Evolutionary conservation across 1,140 invertebrate species (phyloP).

Genomic region (Pseudomyrmex sp.): DNA sequence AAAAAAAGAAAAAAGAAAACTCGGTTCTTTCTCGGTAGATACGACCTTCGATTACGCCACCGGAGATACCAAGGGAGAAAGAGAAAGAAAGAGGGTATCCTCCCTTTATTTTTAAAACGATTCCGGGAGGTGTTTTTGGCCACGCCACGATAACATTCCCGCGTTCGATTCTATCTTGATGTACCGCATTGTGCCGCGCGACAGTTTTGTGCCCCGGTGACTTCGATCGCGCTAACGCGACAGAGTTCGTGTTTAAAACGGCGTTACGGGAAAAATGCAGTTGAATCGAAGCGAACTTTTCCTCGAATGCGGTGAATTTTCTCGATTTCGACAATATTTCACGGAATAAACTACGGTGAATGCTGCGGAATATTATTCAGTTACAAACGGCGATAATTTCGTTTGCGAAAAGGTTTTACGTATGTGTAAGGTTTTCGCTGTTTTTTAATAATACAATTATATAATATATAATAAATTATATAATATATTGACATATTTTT

Average conservation of each 20-base stretch:
- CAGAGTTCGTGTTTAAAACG: constrained; percentile 51
- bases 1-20: constrained; percentile 29
- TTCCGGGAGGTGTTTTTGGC: constrained; percentile 24
- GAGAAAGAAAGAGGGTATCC: constrained; percentile 1
- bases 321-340: constrained; percentile 35
- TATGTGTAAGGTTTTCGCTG: background rate
- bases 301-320: constrained; percentile 11
- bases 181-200: constrained; percentile 11
- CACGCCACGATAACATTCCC: constrained; percentile 26
- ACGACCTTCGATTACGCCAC: constrained; percentile 37
- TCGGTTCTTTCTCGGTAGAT: constrained; percentile 29
- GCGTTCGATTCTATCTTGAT: constrained; percentile 36
- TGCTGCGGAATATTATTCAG: background rate
- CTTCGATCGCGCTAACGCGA: constrained; percentile 39
- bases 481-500: no score
- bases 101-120: constrained; percentile 46
- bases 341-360: constrained; percentile 24
- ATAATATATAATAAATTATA: no score
- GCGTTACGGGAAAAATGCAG: constrained; percentile 48
- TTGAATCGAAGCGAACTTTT: constrained; percentile 44
- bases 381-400: background rate
- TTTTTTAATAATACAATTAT: background rate
- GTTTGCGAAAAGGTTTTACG: constrained; percentile 4
- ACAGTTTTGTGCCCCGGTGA: constrained; percentile 8
- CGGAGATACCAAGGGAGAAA: constrained; percentile 19